Base-by-base conservation (phyloP, 2,888 invertebrate genomes). In the Erannis defoliaria region DNA sequence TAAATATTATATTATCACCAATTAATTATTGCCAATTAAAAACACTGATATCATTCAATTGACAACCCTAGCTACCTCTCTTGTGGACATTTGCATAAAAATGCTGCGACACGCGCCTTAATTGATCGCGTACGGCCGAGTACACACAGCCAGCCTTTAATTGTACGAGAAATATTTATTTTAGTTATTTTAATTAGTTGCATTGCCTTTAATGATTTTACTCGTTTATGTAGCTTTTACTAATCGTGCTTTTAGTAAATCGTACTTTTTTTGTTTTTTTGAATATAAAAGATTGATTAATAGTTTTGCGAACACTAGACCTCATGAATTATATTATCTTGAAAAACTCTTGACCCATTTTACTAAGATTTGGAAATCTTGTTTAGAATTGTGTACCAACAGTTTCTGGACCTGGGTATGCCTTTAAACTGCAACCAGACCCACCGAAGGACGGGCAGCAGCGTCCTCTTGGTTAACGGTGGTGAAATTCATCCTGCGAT, bases 71-170 rank as follows among this genome's bases (percentile, higher is more conserved):
- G 2, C 33, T 12, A 23, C 5, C 18, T 40, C 40, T 54, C 57
- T 55, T 46, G 53, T 49, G 55, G 38, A 62, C 80, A 90, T 90
- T 90, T 81, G 85, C 90, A 90, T 90, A 89, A 89, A 89, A 90
- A 90, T 89, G 84, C 83, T 71, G 67, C 72, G 81, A 88, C 89
- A 88, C 85, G 84, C 81, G 82, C 86, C 82, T 85, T 90, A 90
- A 90, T 89, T 89, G 89, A 86, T 84, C 74, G 77, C 77, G 71
- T 70, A 73, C 67, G 55, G 37, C 54, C 48, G 42, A 29, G 65
- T 62, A 72, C 68, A 66, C 49, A 60, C 62, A 46, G 62, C 65
- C 59, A 66, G 45, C 62, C 60, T 62, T 66, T 62, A 58, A 67
- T 66, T 67, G 65, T 21, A 38, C 23, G n/a, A 21, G 31, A 54